Percentiles rank a stretch among this genome's conserved stretches.
phyloP scores from a whole-genome alignment of 2,888 invertebrate species.

The Protonemura montana region DNA sequence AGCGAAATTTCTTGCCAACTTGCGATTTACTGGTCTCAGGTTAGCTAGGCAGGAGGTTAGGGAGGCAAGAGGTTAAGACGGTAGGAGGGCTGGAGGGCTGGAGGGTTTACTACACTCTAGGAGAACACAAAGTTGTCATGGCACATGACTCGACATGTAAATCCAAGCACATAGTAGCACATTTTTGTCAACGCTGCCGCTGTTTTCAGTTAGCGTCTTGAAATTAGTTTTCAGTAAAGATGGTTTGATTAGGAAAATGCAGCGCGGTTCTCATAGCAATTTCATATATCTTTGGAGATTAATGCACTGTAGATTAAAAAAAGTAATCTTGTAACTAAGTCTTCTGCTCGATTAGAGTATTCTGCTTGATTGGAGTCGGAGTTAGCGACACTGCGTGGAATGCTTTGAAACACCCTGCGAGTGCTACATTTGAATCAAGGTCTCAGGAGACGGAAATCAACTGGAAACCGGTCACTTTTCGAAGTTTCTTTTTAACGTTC shows the following conservation, averaged over 20 bases:
- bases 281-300: background rate
- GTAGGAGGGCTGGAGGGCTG: too few species aligned
- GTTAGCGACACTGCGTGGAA: background rate
- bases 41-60: background rate
- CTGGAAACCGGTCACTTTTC: background rate
- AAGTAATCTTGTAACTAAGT: background rate
- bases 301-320: background rate
- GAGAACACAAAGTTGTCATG: too few species aligned
- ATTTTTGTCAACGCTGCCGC: background rate
- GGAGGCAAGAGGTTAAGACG: too few species aligned
- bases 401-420: background rate
- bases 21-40: background rate
- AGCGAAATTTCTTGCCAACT: constrained; percentile 7
- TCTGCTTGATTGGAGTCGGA: background rate
- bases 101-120: too few species aligned
- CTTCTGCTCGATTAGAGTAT: background rate
- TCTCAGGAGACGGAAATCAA: background rate
- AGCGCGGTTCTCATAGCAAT: background rate
- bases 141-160: too few species aligned
- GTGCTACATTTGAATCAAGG: background rate
- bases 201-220: background rate
- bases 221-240: background rate
- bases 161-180: background rate
- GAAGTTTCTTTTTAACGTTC: background rate
- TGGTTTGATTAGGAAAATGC: background rate